Evolutionary conservation across 2,797 vertebrate genomes (phyloP).

Genomic region (Lates japonicus): DNA sequence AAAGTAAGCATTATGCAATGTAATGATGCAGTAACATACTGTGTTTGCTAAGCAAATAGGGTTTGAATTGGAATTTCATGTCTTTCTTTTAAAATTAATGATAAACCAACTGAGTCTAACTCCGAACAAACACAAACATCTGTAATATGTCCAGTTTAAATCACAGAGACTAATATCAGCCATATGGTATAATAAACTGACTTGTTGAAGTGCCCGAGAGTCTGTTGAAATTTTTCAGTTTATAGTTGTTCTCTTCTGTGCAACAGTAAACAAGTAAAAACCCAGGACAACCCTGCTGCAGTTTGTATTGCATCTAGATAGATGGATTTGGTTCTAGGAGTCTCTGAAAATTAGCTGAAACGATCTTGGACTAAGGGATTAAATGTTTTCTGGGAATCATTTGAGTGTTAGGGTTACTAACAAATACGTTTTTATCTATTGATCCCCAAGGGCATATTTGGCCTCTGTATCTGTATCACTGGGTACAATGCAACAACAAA

Average conservation of each 20-base stretch:
- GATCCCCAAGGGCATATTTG: background rate
- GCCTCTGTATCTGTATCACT: background rate
- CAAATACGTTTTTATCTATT: background rate
- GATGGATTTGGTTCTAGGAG: background rate
- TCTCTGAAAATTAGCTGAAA: background rate
- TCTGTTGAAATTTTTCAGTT: constrained; percentile 18
- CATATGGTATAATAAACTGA: constrained; percentile 14
- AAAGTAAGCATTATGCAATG: background rate
- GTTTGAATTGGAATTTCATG: background rate
- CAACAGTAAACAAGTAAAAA: background rate
- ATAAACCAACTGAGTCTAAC: background rate
- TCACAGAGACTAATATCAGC: background rate
- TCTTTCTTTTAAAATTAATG: background rate
- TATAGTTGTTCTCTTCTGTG: background rate
- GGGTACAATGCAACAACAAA: background rate
- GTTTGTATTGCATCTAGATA: background rate
- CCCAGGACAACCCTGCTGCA: background rate
- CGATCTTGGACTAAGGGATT: background rate
- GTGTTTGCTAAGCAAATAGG: background rate
- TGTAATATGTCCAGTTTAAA: background rate
- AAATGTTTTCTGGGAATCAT: background rate
- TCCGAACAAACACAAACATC: background rate
- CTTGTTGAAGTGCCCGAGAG: background rate
- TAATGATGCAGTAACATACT: background rate
- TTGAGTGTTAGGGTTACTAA: background rate